Evolutionary conservation across 2,888 invertebrate species (phyloP), one percentile per base, ranked within the genome.

Genomic region (Cistogaster globosa): DNA sequence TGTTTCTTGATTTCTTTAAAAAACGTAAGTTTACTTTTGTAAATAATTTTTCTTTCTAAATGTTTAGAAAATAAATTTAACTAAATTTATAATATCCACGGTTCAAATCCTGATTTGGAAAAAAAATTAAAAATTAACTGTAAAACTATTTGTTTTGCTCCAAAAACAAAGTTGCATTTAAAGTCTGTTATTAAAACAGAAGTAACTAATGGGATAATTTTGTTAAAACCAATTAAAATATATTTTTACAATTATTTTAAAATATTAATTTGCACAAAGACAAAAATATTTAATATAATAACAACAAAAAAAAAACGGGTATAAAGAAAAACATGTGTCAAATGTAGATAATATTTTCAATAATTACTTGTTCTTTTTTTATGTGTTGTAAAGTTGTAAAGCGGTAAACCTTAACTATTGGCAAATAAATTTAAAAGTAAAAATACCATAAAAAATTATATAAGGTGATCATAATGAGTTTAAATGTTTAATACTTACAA

Each of bases 391-490:
- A 18, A 5, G 32, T 5, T 32, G 32, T 32, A 32, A 32, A 7
- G 0, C 6, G 32, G 6, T 32, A 32, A 48, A 71, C 63, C 36
- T 63, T 45, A 45, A 42, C 55, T 58, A 12, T 76, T 55, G 51
- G 45, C 68, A 26, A 32, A 60, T 74, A 80, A 76, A 77, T 76
- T 74, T 78, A 26, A 14, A 72, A 63, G 67, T 80, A 51, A 80
- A 84, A n/a, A n/a, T n/a, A n/a, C n/a, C n/a, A 84, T 48, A 63
- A 62, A 84, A 12, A 69, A 74, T 85, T 85, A 85, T 85, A 78
- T 78, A 85, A 84, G 72, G 22, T 32, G n/a, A 74, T 72, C 57
- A 63, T 72, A 38, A 67, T 60, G 9, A 18, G 53, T 14, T 4
- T 16, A 12, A 48, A 48, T n/a, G 2, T 7, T 9, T 8, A 18